Evolutionary conservation across 2,113 vertebrate species (phyloP).

Genomic region (Talpa occidentalis): DNA sequence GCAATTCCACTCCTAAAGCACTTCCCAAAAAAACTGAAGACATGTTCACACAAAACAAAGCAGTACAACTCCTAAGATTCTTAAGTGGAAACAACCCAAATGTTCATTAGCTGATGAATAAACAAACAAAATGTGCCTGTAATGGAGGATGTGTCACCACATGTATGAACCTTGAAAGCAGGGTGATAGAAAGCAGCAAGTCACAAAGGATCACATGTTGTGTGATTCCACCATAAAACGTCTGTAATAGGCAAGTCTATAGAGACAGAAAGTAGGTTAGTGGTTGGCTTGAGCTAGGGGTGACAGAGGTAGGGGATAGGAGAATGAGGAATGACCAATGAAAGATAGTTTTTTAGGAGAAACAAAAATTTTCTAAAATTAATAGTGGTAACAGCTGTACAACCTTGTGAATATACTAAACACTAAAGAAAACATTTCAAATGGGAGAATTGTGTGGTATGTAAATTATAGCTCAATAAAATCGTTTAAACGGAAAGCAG

Average conservation of each 20-base stretch:
- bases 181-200: neutral
- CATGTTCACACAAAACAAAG: neutral
- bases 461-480: neutral
- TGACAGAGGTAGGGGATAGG: neutral
- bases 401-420: too few relatives aligned
- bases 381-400: too few relatives aligned
- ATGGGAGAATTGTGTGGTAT: too few relatives aligned
- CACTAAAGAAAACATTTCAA: too few relatives aligned
- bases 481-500: neutral
- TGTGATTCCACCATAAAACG: neutral
- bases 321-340: neutral
- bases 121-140: neutral
- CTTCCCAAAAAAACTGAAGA: neutral
- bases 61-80: neutral
- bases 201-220: neutral
- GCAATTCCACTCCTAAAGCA: neutral
- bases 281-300: neutral
- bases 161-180: neutral
- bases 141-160: neutral
- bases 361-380: conserved; percentile 4
- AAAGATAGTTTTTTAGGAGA: neutral
- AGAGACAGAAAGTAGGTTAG: neutral
- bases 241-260: too few relatives aligned
- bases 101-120: too few relatives aligned
- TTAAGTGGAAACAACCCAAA: neutral